Evolutionary conservation across 2,888 invertebrate genomes (phyloP).

Genomic region (Copidosoma aretas): DNA sequence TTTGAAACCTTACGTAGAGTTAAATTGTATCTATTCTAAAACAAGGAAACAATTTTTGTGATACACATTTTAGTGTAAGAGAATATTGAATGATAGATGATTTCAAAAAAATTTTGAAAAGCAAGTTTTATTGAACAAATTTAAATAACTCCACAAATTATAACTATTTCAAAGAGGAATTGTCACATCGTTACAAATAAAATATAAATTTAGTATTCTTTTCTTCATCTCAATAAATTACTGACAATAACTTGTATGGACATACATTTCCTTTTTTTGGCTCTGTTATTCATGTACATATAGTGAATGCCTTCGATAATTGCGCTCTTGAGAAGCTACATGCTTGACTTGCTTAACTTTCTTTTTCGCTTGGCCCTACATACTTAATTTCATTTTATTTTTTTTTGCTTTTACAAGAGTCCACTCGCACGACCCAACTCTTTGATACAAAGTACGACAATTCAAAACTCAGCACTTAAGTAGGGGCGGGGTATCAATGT

Average conservation of each 20-base stretch:
- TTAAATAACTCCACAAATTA: slow-evolving; percentile 42
- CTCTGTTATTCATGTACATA: slow-evolving; percentile 60
- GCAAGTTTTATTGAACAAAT: slow-evolving; percentile 41
- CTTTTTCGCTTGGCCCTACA: slow-evolving; percentile 14
- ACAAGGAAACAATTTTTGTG: too few relatives aligned
- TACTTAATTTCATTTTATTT: slow-evolving; percentile 18
- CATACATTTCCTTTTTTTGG: slow-evolving; percentile 53
- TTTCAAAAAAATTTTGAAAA: slow-evolving; percentile 34
- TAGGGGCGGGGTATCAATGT: slow-evolving; percentile 19
- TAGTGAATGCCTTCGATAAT: slow-evolving; percentile 55
- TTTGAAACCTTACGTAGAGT: too few relatives aligned
- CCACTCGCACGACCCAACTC: slow-evolving; percentile 30
- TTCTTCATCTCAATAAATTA: slow-evolving; percentile 34
- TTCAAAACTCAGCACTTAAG: slow-evolving; percentile 40
- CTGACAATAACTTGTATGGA: slow-evolving; percentile 40
- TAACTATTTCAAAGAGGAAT: slow-evolving; percentile 38
- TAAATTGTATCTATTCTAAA: too few relatives aligned
- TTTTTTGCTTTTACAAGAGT: slow-evolving; percentile 28
- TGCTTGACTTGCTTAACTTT: slow-evolving; percentile 9
- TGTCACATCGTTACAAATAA: slow-evolving; percentile 37
- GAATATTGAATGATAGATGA: neutral
- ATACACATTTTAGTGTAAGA: neutral
- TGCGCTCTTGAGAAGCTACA: slow-evolving; percentile 46
- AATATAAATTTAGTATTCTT: slow-evolving; percentile 27
- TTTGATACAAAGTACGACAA: slow-evolving; percentile 41